Evolutionary conservation across 2,113 vertebrate species (phyloP).

Genomic region (Rhagologus leucostigma): DNA sequence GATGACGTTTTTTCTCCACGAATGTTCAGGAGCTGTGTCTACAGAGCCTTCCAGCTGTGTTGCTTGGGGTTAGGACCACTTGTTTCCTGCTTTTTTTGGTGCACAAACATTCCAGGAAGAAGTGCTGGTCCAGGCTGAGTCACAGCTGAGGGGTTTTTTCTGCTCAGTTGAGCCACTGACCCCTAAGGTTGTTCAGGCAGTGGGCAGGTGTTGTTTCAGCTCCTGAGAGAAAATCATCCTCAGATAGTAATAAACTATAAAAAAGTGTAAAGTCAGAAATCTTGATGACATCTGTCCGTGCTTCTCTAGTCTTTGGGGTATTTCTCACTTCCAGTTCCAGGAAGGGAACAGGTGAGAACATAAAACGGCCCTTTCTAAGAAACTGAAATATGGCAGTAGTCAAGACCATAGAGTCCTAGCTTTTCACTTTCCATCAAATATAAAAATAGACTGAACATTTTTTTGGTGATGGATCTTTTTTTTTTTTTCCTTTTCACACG

Average conservation of each 20-base stretch:
- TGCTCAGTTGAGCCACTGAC: not conserved
- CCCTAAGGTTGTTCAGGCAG: not conserved
- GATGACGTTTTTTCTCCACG: not conserved
- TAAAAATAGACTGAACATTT: not conserved
- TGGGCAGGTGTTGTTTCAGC: not conserved
- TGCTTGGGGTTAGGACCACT: not conserved
- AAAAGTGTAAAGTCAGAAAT: not conserved
- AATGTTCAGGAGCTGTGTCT: not conserved
- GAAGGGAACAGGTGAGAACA: not conserved
- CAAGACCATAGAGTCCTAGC: not conserved
- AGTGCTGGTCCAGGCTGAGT: not conserved
- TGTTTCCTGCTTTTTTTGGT: not conserved
- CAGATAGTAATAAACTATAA: not conserved
- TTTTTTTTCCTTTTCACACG: not conserved
- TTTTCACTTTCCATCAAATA: not conserved
- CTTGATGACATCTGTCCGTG: not conserved
- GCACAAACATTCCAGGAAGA: not conserved
- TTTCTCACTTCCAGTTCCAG: not conserved
- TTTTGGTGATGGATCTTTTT: not conserved
- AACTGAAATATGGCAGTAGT: not conserved
- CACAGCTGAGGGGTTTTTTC: not conserved
- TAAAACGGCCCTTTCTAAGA: not conserved
- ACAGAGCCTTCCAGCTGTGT: not conserved
- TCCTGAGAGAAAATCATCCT: not conserved
- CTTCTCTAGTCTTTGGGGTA: not conserved